Evolutionary conservation across 2,113 vertebrate genomes (phyloP).

Genomic region (Penelope pileata): DNA sequence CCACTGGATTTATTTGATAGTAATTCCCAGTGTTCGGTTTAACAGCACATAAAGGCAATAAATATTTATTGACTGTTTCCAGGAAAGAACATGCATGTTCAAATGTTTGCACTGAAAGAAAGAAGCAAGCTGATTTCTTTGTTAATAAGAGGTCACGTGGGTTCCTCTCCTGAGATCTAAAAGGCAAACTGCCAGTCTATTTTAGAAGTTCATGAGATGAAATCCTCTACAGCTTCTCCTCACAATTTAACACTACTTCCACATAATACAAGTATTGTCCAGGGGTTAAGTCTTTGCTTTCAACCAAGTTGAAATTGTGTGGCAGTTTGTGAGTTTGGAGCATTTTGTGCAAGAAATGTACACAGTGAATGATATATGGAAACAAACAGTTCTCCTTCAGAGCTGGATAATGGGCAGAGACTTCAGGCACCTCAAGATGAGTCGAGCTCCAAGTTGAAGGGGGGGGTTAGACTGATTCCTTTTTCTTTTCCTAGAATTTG

Average conservation of each 20-base stretch:
- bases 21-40: not conserved
- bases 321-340: not conserved
- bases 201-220: not conserved
- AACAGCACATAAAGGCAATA: not conserved
- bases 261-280: not conserved
- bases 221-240: not conserved
- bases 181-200: not conserved
- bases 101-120: not conserved
- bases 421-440: not conserved
- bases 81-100: not conserved
- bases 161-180: not conserved
- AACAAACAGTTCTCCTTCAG: not conserved
- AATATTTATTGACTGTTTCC: not conserved
- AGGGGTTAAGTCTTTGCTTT: not conserved
- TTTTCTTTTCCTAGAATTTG: not conserved
- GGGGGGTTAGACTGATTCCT: not conserved
- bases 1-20: not conserved
- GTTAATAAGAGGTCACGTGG: not conserved
- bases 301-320: not conserved
- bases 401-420: not conserved
- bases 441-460: not conserved
- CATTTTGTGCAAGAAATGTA: not conserved
- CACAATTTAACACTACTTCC: not conserved
- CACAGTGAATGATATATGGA: not conserved
- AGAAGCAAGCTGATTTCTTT: not conserved